Conservation (phyloP, 2,113 vertebrate genomes). For the Cranoglanis bouderius region DNA sequence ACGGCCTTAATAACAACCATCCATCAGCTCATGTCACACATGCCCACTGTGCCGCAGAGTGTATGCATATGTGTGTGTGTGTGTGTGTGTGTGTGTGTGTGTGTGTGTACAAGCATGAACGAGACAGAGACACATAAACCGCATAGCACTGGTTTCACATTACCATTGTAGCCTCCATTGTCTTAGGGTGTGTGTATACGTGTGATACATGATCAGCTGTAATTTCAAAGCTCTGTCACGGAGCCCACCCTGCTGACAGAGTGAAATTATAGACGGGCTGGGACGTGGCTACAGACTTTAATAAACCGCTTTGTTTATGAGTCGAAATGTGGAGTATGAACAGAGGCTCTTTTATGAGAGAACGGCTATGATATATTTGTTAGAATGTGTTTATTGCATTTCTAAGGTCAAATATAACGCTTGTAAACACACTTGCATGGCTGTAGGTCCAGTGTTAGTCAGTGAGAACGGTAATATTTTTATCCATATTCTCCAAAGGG, state of each 20-base stretch:
- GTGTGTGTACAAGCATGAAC: slow-evolving; percentile 6
- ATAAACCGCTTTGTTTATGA: slow-evolving; percentile 40
- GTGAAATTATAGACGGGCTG: slow-evolving; percentile 69
- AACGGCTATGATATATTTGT: slow-evolving; percentile 3
- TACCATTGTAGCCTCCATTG: slow-evolving; percentile 31
- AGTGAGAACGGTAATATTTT: background rate
- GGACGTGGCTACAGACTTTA: slow-evolving; percentile 28
- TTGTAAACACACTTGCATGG: slow-evolving; percentile 13
- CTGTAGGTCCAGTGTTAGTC: slow-evolving; percentile 10
- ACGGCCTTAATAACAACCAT: slow-evolving; percentile 41
- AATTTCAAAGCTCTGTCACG: slow-evolving; percentile 68
- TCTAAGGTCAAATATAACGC: slow-evolving; percentile 20
- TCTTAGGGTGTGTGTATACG: slow-evolving; percentile 30
- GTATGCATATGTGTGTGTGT: slow-evolving; percentile 12
- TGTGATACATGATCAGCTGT: slow-evolving; percentile 52
- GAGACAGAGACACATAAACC: slow-evolving; percentile 3
- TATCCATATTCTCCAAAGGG: background rate
- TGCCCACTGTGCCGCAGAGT: background rate
- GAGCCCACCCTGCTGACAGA: slow-evolving; percentile 62
- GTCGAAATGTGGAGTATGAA: slow-evolving; percentile 33
- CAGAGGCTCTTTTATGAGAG: slow-evolving; percentile 26
- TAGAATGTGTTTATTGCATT: slow-evolving; percentile 27
- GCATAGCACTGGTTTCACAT: background rate
- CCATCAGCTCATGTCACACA: slow-evolving; percentile 46
- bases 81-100: slow-evolving; percentile 8